Evolutionary conservation across 2,797 vertebrate species (phyloP).

Genomic region (Aldrovandia affinis): DNA sequence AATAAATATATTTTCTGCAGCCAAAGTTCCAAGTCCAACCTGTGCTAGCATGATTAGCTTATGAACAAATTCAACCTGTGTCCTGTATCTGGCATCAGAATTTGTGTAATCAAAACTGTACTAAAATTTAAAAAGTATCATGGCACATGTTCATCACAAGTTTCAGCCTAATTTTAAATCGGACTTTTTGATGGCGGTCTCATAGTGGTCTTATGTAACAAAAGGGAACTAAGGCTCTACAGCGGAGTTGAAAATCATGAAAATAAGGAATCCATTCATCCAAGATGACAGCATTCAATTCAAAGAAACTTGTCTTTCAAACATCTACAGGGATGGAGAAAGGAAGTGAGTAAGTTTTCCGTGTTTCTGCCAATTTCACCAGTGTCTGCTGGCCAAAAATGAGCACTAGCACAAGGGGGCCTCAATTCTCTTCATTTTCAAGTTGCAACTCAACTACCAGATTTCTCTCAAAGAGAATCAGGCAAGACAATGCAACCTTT

Average conservation of each 20-base stretch:
- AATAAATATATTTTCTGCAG: neutral
- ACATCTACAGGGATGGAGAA: neutral
- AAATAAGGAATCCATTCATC: conserved; percentile 1
- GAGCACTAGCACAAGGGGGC: neutral
- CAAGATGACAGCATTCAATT: neutral
- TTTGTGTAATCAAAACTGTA: neutral
- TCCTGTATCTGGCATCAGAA: neutral
- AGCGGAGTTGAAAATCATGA: neutral
- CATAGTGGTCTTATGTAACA: neutral
- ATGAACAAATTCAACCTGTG: neutral
- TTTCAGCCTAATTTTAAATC: neutral
- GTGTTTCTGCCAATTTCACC: neutral
- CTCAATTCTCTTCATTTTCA: neutral
- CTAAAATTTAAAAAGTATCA: neutral
- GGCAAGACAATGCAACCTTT: too few relatives aligned
- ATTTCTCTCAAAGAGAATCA: too few relatives aligned
- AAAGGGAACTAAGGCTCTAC: neutral
- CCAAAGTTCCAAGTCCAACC: neutral
- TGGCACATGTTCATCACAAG: neutral
- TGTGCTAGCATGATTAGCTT: neutral
- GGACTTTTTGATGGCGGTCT: neutral
- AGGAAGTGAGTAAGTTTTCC: conserved; percentile 8
- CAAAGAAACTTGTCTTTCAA: neutral
- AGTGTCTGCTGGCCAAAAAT: neutral
- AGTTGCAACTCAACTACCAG: neutral